Base-by-base conservation (phyloP, 2,113 vertebrate genomes). In the Istiophorus platypterus region DNA sequence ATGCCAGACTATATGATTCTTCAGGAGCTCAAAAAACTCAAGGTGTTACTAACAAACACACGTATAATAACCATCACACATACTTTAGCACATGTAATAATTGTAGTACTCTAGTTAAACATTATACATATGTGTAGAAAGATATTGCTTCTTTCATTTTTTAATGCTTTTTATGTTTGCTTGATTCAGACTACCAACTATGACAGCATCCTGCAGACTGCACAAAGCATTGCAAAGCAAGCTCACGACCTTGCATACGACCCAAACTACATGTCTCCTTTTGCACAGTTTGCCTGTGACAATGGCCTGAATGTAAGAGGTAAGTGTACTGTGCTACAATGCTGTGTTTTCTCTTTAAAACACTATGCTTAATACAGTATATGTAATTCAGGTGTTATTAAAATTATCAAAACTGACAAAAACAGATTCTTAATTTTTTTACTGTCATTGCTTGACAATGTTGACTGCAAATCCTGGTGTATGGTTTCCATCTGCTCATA, bases 1-100 rank as follows among this genome's bases (percentile, higher is more conserved):
- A 99, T 99, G 98, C 98, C 98, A 17, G 98, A 99, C 92, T 99
- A 99, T 89, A 99, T 99, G 98, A 99, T 99, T 65, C 97, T 99
- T 61, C 98, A 98, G 92, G 98, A 99, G 93, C 88, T 99, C 1
- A 98, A 99, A 81, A 99, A 99, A 91, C 95, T 99, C 31, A 99
- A 99, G 97, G 98, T 97, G 85, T 59, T 11, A 24, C 13, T 14
- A 39, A 66, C 29, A 0, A 20, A 51, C 1, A 51, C 2, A 51
- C 22, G 20, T 49, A 49, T 13, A 15, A 2, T 34, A 20, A 10
- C 57, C 42, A 9, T 56, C 12, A 37, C 22, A 59, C 10, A 63
- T 29, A 13, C 69, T 5, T 47, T 17, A 39, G 37, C 8, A 37
- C 34, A 1, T 37, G 0, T 37, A 37, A 9, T 39, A 39, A 7